Evolutionary conservation across 2,113 vertebrate genomes (phyloP).

Genomic region (Camelus bactrianus): DNA sequence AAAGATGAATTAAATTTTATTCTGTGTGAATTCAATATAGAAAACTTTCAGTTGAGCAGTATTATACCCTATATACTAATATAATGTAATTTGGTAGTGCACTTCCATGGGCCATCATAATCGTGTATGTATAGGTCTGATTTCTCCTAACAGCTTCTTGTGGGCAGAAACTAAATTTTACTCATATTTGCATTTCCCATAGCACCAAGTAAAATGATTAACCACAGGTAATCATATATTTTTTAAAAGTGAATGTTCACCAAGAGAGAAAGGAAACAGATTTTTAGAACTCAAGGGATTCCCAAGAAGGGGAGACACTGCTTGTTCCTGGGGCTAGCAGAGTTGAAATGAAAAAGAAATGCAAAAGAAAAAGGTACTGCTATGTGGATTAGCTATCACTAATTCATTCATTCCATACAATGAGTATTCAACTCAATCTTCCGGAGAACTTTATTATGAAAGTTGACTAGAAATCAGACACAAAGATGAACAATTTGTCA

Average conservation of each 20-base stretch:
- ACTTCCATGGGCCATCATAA: neutral
- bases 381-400: neutral
- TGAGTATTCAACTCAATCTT: constrained; percentile 6
- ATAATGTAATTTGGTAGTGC: neutral
- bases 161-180: constrained; percentile 51
- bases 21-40: constrained; percentile 15
- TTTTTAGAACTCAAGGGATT: constrained; percentile 38
- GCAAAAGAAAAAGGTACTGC: neutral
- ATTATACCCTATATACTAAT: neutral
- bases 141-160: constrained; percentile 46
- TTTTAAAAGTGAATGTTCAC: constrained; percentile 50
- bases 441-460: neutral
- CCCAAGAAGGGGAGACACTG: neutral
- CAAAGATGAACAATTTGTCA: constrained; percentile 4
- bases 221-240: neutral
- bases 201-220: constrained; percentile 15
- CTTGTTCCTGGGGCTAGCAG: neutral
- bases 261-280: neutral
- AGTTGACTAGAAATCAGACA: neutral
- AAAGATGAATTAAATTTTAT: neutral
- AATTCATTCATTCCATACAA: neutral
- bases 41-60: neutral
- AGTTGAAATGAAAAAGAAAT: constrained; percentile 45
- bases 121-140: neutral
- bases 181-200: neutral